Evolutionary conservation across 2,888 invertebrate species (phyloP).

Genomic region (Serripes groenlandicus): DNA sequence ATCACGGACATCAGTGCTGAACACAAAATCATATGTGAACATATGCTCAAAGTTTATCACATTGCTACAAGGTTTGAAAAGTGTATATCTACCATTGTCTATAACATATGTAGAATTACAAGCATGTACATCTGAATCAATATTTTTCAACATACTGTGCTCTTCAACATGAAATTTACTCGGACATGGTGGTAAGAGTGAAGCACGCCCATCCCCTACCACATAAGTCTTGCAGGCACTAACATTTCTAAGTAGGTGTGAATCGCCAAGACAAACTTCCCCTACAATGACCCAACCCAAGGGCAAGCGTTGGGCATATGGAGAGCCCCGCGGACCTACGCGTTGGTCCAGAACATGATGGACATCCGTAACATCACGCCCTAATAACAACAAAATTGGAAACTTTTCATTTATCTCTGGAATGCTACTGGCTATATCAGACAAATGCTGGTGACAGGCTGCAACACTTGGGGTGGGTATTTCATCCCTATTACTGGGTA

Average conservation of each 20-base stretch:
- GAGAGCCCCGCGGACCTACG: slow-evolving; percentile 23
- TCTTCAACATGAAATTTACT: slow-evolving; percentile 20
- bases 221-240: slow-evolving; percentile 39
- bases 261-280: slow-evolving; percentile 54
- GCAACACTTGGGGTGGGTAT: slow-evolving; percentile 57
- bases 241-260: slow-evolving; percentile 34
- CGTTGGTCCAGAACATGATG: slow-evolving; percentile 57
- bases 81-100: slow-evolving; percentile 27
- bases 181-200: slow-evolving; percentile 26
- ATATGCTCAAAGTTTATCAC: slow-evolving; percentile 23
- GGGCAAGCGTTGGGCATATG: slow-evolving; percentile 38
- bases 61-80: too few relatives aligned
- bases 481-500: slow-evolving; percentile 26
- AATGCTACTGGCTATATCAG: slow-evolving; percentile 30
- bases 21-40: not conserved
- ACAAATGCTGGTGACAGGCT: slow-evolving; percentile 25
- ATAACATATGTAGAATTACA: slow-evolving; percentile 19
- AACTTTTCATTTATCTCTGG: slow-evolving; percentile 22
- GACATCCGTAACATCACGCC: slow-evolving; percentile 31
- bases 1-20: slow-evolving; percentile 13
- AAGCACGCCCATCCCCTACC: not conserved
- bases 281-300: slow-evolving; percentile 57
- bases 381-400: slow-evolving; percentile 44
- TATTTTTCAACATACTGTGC: not conserved
- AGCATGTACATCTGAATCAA: not conserved